Conservation (phyloP, 2,888 invertebrate genomes). For the Mantis religiosa region DNA sequence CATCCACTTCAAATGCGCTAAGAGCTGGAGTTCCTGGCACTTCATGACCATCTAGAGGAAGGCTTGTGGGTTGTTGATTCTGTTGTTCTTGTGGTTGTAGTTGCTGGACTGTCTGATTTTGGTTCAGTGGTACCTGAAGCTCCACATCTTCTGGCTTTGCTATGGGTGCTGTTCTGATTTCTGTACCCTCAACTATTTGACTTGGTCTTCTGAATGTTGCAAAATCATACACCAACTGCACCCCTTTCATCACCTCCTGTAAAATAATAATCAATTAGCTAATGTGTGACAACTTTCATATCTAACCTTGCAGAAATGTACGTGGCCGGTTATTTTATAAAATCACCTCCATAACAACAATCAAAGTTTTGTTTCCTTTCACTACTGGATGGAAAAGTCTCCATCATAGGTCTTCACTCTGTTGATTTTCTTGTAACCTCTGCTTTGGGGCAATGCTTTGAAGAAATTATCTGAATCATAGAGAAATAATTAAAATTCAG, state of each 20-base stretch:
- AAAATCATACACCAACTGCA: constrained; percentile 75
- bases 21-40: constrained; percentile 66
- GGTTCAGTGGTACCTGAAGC: constrained; percentile 17
- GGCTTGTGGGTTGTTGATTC: constrained; percentile 35
- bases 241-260: constrained; percentile 78
- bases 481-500: too few species aligned
- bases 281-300: too few species aligned
- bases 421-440: too few species aligned
- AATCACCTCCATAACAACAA: too few species aligned
- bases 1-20: constrained; percentile 75
- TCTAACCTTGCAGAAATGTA: too few species aligned
- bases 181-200: constrained; percentile 45
- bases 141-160: not conserved
- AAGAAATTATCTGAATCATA: too few species aligned
- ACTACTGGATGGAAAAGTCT: too few species aligned
- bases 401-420: too few species aligned
- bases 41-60: constrained; percentile 39
- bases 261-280: not conserved
- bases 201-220: constrained; percentile 72
- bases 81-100: constrained; percentile 43
- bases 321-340: too few species aligned
- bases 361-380: too few species aligned
- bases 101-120: not conserved
- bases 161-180: not conserved
- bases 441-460: too few species aligned